Percentiles rank a stretch among this genome's conserved stretches.
Conservation (phyloP, 2,797 vertebrate genomes). For the Gymnopithys bicolor region DNA sequence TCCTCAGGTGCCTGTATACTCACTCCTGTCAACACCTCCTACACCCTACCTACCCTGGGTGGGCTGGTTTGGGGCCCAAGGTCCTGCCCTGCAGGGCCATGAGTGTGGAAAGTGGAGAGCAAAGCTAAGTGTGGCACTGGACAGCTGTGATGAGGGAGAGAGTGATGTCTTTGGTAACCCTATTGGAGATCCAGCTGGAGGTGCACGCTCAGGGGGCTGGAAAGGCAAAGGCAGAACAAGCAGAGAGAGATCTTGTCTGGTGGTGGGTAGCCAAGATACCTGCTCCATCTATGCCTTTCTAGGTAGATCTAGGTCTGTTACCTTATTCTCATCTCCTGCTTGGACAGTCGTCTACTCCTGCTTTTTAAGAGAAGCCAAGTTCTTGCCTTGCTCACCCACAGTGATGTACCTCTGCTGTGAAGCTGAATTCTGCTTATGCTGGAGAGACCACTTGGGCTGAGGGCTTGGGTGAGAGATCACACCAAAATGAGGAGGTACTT, state of each 20-base stretch:
- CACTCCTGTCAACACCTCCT: neutral
- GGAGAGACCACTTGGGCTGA: neutral
- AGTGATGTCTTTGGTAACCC: neutral
- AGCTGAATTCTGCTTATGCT: neutral
- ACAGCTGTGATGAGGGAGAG: neutral
- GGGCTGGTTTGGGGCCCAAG: neutral
- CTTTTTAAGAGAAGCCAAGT: neutral
- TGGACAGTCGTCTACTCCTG: neutral
- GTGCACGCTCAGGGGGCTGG: neutral
- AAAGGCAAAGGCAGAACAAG: neutral
- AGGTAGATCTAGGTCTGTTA: neutral
- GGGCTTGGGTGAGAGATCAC: neutral
- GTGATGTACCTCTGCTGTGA: neutral
- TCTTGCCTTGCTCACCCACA: neutral
- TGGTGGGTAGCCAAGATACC: neutral
- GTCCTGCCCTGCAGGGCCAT: accelerated
- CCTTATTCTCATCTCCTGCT: neutral
- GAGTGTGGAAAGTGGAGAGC: neutral
- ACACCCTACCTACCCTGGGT: neutral
- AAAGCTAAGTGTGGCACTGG: neutral
- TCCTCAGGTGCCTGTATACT: neutral
- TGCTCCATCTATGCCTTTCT: neutral
- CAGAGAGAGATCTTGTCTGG: neutral
- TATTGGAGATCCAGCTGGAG: neutral
- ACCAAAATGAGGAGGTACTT: neutral